Conservation (phyloP, 2,113 vertebrate species). For the Alexandromys fortis region DNA sequence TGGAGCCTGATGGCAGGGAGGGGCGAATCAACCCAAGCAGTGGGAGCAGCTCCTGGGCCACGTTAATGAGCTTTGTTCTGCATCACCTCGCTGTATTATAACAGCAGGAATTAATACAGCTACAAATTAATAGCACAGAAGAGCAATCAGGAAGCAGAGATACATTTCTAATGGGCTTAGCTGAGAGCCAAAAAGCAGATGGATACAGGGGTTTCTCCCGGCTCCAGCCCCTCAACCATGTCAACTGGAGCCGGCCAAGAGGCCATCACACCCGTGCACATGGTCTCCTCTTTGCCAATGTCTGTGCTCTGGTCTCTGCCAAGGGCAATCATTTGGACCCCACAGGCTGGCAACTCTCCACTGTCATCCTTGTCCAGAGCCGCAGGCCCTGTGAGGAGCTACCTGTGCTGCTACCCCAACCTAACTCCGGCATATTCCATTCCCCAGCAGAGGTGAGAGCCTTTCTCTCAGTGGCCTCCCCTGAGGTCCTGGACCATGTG, state of each 20-base stretch:
- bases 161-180: conserved; percentile 66
- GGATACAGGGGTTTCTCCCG: background rate
- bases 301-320: background rate
- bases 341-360: conserved; percentile 25
- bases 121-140: conserved; percentile 81
- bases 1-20: background rate
- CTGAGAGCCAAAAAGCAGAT: conserved; percentile 2
- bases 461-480: conserved; percentile 65
- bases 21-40: conserved; percentile 66
- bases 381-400: accelerated
- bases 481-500: conserved; percentile 71
- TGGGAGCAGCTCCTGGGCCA: conserved; percentile 81
- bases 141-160: conserved; percentile 77
- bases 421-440: conserved; percentile 18
- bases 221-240: conserved; percentile 37
- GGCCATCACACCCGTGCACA: conserved; percentile 10
- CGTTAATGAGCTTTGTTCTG: conserved; percentile 91
- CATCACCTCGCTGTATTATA: conserved; percentile 84
- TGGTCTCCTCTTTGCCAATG: conserved; percentile 66
- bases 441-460: conserved; percentile 63
- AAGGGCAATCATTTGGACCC: conserved; percentile 19
- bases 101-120: conserved; percentile 80
- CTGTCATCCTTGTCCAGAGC: background rate
- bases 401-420: background rate
- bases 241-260: conserved; percentile 40